phyloP scores from a whole-genome alignment of 1,140 invertebrate species.

The Rhynchophorus ferrugineus region DNA sequence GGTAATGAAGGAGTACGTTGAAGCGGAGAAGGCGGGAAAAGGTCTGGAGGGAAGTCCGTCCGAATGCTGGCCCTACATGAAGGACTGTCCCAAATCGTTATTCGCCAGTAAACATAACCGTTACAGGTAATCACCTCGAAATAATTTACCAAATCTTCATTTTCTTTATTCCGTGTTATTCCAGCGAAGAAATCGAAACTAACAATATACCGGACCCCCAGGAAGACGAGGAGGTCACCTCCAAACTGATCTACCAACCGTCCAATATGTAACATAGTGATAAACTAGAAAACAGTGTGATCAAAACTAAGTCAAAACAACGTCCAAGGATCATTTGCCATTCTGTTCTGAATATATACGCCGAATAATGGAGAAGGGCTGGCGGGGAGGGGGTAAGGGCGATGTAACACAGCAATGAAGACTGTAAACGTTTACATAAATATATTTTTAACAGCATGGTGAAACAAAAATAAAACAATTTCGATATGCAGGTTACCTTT shows the following conservation, averaged over 20 bases:
- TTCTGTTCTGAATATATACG: too few relatives aligned
- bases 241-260: slow-evolving; percentile 28
- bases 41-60: slow-evolving; percentile 49
- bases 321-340: too few relatives aligned
- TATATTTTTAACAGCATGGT: too few relatives aligned
- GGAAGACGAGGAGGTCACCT: slow-evolving; percentile 10
- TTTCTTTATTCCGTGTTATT: slow-evolving; percentile 5
- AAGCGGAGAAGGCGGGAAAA: slow-evolving; percentile 68
- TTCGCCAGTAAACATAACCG: slow-evolving; percentile 59
- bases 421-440: too few relatives aligned
- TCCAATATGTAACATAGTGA: slow-evolving; percentile 24
- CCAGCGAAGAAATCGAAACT: slow-evolving; percentile 7
- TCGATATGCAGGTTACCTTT: too few relatives aligned
- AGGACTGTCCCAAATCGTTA: slow-evolving; percentile 72
- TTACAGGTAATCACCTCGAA: slow-evolving; percentile 47
- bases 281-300: slow-evolving; percentile 24
- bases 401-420: too few relatives aligned
- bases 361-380: too few relatives aligned
- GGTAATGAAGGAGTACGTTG: slow-evolving; percentile 65
- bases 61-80: slow-evolving; percentile 80
- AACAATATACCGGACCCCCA: slow-evolving; percentile 18
- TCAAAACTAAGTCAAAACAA: slow-evolving; percentile 25
- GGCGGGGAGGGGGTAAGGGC: too few relatives aligned
- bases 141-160: background rate
- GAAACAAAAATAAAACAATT: too few relatives aligned